A percentile compares a stretch with the other conserved stretches of the same genome.
Conservation (phyloP, 2,797 vertebrate genomes). For the Coregonus ussuriensis region DNA sequence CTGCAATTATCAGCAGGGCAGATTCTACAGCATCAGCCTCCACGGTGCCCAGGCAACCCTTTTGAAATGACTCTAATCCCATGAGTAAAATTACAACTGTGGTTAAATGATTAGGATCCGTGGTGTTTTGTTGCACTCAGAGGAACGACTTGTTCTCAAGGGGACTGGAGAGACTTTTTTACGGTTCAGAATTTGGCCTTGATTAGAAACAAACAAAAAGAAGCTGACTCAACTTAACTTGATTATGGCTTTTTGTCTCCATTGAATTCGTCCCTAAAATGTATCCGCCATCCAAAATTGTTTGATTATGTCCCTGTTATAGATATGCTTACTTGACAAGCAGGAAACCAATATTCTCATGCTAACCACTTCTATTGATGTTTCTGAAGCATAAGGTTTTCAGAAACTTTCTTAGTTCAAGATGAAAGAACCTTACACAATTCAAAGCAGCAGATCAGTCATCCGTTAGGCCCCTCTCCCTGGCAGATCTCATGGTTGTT, state of each 20-base stretch:
- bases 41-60: conserved; percentile 17
- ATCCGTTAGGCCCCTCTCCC: neutral
- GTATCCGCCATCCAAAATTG: neutral
- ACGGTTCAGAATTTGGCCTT: neutral
- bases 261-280: neutral
- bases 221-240: neutral
- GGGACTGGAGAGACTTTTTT: conserved; percentile 8
- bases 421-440: conserved; percentile 34
- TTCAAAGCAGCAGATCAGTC: neutral
- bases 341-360: neutral
- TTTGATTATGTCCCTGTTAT: no score
- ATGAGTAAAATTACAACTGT: conserved; percentile 39
- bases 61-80: conserved; percentile 38
- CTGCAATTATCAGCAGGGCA: conserved; percentile 43
- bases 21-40: conserved; percentile 17
- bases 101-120: conserved; percentile 33
- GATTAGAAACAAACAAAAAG: neutral
- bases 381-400: neutral
- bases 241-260: neutral
- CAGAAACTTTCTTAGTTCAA: conserved; percentile 4
- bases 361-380: neutral
- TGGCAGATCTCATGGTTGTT: neutral
- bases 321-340: neutral
- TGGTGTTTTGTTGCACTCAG: conserved; percentile 19
- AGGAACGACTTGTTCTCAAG: conserved; percentile 7